Conservation (phyloP, 1,140 invertebrate species). For the Carposina sasakii region DNA sequence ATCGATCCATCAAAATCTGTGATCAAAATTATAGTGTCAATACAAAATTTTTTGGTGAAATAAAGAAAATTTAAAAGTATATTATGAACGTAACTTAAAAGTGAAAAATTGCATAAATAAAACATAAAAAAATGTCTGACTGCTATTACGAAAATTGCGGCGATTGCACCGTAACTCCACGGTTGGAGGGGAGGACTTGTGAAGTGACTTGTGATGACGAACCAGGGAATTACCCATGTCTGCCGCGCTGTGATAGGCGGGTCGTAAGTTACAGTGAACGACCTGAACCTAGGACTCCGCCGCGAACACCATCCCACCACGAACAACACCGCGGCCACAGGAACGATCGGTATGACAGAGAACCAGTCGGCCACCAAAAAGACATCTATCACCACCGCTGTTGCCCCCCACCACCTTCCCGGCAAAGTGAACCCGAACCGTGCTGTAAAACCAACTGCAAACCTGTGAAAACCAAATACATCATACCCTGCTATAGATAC, state of each 20-base stretch:
- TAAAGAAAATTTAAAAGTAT: slow-evolving; percentile 19
- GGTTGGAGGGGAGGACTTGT: slow-evolving; percentile 32
- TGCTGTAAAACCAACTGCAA: slow-evolving; percentile 31
- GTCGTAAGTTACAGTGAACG: not conserved
- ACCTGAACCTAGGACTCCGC: slow-evolving; percentile 11
- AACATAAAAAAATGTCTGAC: slow-evolving; percentile 46
- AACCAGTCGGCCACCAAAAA: slow-evolving; percentile 2
- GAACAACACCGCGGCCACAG: not conserved
- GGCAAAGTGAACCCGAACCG: slow-evolving; percentile 9
- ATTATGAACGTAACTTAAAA: slow-evolving; percentile 26
- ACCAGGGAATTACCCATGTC: slow-evolving; percentile 34
- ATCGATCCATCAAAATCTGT: no score
- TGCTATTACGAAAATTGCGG: slow-evolving; percentile 41
- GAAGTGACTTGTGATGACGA: slow-evolving; percentile 33
- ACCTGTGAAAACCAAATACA: slow-evolving; percentile 58
- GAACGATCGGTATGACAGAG: not conserved
- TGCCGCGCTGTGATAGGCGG: slow-evolving; percentile 42
- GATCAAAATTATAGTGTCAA: slow-evolving; percentile 9
- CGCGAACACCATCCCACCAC: slow-evolving; percentile 27
- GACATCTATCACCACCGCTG: not conserved
- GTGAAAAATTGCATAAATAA: slow-evolving; percentile 28
- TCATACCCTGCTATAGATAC: slow-evolving; percentile 60
- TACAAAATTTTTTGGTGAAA: slow-evolving; percentile 5
- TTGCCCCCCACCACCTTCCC: not conserved
- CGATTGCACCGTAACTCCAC: slow-evolving; percentile 42